Conservation (phyloP, 2,888 invertebrate species). For the Xanthorhoe designata region DNA sequence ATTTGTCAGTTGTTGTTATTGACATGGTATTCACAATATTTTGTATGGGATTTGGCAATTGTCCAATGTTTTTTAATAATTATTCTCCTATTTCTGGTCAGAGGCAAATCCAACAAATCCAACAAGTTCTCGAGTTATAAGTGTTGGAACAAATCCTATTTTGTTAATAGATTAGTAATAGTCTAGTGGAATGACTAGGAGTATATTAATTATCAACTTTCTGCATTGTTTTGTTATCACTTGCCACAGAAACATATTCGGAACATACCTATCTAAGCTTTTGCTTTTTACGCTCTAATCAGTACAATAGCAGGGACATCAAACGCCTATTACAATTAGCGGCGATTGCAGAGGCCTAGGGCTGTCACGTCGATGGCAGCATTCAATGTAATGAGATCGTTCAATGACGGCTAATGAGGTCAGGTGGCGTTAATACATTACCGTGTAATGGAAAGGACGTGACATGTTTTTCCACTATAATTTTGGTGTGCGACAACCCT, state of each 20-base stretch:
- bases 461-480: conserved; percentile 36
- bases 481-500: conserved; percentile 17
- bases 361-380: conserved; percentile 43
- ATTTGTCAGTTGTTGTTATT: no score
- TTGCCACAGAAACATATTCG: not conserved
- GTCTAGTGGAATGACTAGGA: no score
- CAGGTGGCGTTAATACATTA: conserved; percentile 44
- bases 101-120: no score
- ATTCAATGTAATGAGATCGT: conserved; percentile 66
- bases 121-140: no score
- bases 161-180: no score
- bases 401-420: conserved; percentile 65
- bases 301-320: conserved; percentile 27
- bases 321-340: conserved; percentile 37
- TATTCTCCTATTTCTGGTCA: no score
- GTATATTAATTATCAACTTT: not conserved
- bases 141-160: no score
- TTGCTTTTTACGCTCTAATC: conserved; percentile 28
- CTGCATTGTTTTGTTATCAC: not conserved
- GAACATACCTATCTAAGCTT: not conserved
- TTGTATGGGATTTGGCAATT: no score
- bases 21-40: no score
- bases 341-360: conserved; percentile 35
- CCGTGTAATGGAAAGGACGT: conserved; percentile 23
- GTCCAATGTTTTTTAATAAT: no score